Base-by-base conservation (phyloP, 2,797 vertebrate species). In the Sebastiscus tertius region DNA sequence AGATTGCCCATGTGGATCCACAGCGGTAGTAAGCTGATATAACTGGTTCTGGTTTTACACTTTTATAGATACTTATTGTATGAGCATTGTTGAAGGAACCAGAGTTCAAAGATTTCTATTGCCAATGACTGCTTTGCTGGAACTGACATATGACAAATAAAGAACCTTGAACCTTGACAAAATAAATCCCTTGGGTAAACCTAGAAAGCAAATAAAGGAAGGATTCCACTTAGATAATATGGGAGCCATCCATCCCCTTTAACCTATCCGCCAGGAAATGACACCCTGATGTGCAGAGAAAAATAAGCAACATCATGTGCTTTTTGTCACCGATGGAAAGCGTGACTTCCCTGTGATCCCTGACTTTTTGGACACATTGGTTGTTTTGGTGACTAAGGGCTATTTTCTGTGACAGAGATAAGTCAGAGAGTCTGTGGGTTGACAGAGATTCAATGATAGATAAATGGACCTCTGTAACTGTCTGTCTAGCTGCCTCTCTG, bases 371-470 rank as follows among this genome's bases (percentile, higher is more conserved):
- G 29, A 69, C 61, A 67, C 7, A 9, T 58, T 54, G 62, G 16
- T 27, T 56, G 29, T n/a, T 12, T 59, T 60, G 52, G 22, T 62
- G 2, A 2, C 52, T 63, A 29, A 42, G 75, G 62, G 31, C 59
- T 75, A 7, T 66, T 56, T 64, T 33, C 22, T 65, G 74, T 66
- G 20, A n/a, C 70, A 39, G 54, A 74, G 54, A 74, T n/a, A 69
- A 62, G 26, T 67, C 77, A 58, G 31, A 36, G 22, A 24, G 16
- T 54, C 8, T 24, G 31, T 22, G 39, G 4, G 27, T 56, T 69
- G 72, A 77, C 79, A 74, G 56, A 58, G 62, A 72, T 14, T 73
- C 83, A 85, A 77, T 68, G 84, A 81, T 63, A 75, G 83, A 77
- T 86, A 84, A 87, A 81, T 77, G 46, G 72, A 76, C 16, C 49